Base-by-base conservation (phyloP, 2,888 invertebrate species). In the Netelia inedita region DNA sequence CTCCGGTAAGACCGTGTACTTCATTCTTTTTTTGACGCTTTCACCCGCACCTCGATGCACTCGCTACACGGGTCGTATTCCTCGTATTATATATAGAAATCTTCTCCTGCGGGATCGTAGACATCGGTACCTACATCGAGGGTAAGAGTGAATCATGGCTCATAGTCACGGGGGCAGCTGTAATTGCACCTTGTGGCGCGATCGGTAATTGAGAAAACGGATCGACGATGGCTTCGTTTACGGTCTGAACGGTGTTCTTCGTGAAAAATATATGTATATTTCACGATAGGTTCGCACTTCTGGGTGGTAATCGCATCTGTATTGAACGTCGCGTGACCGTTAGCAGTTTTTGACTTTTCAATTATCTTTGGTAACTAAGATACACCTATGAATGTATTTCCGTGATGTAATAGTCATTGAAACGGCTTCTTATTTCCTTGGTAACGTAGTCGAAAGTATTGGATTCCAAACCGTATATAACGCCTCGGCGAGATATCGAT, bases 81-180 rank as follows among this genome's bases (percentile, higher is more conserved):
- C 43, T 41, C 53, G 69, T 63, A 11, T 23, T 57, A 65, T 57
- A 57, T 50, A 35, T 28, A 28, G 46, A 28, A 63, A 53, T 19
- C 21, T 61, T 50, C 11, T 50, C 69, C 35, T 9, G 19, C 11
- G 28, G 16, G 53, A 35, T 73, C 55, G 65, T 41, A 72, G 23
- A 43, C 55, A 55, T 43, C 9, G 72, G 28, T 19, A 66, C 16
- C 53, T 16, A 16, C 50, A 35, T 43, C 19, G 55, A n/a, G 43
- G n/a, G 76, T n/a, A 9, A 53, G 43, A 68, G 81, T 78, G 72
- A 83, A 63, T 79, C 55, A 74, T 79, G 41, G 66, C 6, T 50
- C 65, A 46, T 57, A 41, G 75, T 83, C 63, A n/a, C 43, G 8
- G 28, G 21, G 23, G 68, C 53, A 63, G 66, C 46, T 35, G 78